Conservation (phyloP, 2,113 vertebrate species). For the Ochotona curzoniae region DNA sequence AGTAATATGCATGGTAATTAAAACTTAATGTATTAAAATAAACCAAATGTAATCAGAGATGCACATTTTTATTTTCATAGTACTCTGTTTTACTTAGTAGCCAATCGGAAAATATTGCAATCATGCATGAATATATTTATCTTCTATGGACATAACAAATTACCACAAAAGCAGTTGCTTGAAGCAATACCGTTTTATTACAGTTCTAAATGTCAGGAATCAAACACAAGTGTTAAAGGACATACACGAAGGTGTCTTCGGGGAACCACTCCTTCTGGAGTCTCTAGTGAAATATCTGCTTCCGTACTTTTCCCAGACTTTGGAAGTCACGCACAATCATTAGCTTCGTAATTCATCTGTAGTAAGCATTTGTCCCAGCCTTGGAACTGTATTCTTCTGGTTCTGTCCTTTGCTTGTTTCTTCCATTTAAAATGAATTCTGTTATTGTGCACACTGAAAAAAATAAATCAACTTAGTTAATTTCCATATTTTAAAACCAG, state of each 20-base stretch:
- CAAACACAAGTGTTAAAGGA: not conserved
- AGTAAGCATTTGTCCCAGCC: not conserved
- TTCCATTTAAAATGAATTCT: not conserved
- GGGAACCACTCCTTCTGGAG: not conserved
- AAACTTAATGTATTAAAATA: conserved; percentile 57
- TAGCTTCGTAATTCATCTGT: not conserved
- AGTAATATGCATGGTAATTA: conserved; percentile 41
- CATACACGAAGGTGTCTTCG: not conserved
- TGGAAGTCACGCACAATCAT: not conserved
- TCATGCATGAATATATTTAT: not conserved
- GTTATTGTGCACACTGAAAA: not conserved
- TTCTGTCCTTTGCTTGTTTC: not conserved
- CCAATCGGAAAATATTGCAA: conserved; percentile 28
- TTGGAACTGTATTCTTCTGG: not conserved
- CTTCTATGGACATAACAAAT: not conserved
- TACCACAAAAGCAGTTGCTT: too few species aligned
- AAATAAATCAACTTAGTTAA: too few species aligned
- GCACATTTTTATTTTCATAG: not conserved
- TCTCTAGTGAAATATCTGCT: not conserved
- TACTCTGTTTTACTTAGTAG: not conserved
- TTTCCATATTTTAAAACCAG: too few species aligned
- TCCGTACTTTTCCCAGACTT: not conserved
- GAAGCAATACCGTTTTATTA: not conserved
- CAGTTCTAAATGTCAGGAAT: not conserved
- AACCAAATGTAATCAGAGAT: conserved; percentile 24